Base-by-base conservation (phyloP, 2,888 invertebrate genomes). In the Uropetala carovei region DNA sequence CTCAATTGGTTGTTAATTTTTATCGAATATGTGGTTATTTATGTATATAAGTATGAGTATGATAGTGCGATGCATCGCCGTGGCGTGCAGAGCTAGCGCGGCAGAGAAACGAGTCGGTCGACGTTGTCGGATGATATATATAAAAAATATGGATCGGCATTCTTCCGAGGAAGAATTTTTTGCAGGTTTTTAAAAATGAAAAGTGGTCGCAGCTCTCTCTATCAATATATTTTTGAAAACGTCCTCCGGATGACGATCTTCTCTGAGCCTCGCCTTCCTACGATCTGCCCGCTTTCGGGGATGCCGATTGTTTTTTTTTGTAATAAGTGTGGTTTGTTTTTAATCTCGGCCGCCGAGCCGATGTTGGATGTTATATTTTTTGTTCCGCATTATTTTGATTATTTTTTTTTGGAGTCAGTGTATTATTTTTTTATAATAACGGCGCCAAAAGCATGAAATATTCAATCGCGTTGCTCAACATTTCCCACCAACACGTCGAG, bases 31-130 rank as follows among this genome's bases (percentile, higher is more conserved):
- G 64, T 43, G 60, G 89, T 89, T 89, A 89, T 89, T 89, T 89
- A 89, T 89, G 89, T 89, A 89, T 27, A 86, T 89, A 89, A 64
- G 89, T 89, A 64, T 89, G 89, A 64, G 89, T 89, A 64, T 89
- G 89, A 64, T 89, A 89, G 89, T 89, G 89, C 64, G 89, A 89
- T 27, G 64, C 89, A 13, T 64, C 60, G 64, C 60, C 89, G 64
- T 43, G 30, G 64, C 89, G 16, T n/a, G 89, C 75, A 60, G 89
- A 64, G 64, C 89, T 68, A 60, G 89, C 89, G 43, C 4, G 64
- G 18, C 64, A 11, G 89, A 75, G 75, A 75, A 27, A 27, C 27
- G 18, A 7, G 13, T 18, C 22, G n/a, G 68, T 22, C 22, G 27
- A 14, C 11, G 27, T 27, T 13, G 14, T 27, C 75, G 27, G 75